These are phyloP conservation scores for Saiga tatarica DNA, from an alignment of 2,113 vertebrate species.

Conservation along the genomic window DNA sequence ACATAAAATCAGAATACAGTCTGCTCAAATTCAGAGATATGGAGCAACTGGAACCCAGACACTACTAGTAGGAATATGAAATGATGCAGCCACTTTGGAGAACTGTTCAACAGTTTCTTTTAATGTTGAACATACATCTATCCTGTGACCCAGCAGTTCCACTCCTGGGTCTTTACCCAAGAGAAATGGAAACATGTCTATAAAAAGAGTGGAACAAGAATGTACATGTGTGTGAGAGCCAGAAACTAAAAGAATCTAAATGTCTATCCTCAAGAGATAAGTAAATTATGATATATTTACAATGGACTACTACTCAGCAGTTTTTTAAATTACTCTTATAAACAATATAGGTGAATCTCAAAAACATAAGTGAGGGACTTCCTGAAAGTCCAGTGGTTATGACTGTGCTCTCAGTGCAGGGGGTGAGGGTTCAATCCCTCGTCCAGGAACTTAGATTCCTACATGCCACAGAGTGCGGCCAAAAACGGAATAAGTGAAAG, in stretches of 20 bases:
- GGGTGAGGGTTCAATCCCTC: not conserved
- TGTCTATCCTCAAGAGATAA: not conserved
- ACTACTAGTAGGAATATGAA: not conserved
- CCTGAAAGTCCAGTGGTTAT: not conserved
- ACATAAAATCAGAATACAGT: constrained; percentile 31
- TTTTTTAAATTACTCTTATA: not conserved
- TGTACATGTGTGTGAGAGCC: not conserved
- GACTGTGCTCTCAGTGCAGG: not conserved
- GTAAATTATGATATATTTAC: not conserved
- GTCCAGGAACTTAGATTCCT: not conserved
- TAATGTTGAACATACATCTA: not conserved
- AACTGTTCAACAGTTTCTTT: not conserved
- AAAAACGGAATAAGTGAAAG: not conserved
- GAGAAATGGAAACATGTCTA: not conserved
- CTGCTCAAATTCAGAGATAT: not conserved
- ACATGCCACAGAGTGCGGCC: not conserved
- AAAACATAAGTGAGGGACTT: not conserved
- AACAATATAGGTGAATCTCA: not conserved
- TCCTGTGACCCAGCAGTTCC: not conserved
- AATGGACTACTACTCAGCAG: not conserved
- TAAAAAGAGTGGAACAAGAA: not conserved
- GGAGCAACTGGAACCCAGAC: not conserved
- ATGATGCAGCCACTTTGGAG: not conserved
- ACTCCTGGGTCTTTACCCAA: not conserved
- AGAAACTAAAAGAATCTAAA: not conserved